phyloP scores from a whole-genome alignment of 2,113 vertebrate genomes.

The Siniperca chuatsi region DNA sequence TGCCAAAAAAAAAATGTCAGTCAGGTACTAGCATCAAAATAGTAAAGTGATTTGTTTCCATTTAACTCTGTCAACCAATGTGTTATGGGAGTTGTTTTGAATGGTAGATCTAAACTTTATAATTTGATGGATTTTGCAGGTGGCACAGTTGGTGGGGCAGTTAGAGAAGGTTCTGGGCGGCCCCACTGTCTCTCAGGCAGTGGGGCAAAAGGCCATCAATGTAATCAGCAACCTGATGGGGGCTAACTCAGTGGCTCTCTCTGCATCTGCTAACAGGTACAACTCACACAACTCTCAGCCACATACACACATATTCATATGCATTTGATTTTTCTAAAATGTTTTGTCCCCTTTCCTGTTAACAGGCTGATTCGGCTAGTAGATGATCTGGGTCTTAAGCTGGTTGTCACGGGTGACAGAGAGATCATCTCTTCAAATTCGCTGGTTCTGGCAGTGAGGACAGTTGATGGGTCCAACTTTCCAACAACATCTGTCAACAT shows the following conservation, averaged over 20 bases:
- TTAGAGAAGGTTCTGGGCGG: constrained; percentile 85
- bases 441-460: constrained; percentile 89
- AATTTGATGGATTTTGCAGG: constrained; percentile 49
- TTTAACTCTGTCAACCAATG: neutral
- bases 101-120: neutral
- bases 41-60: neutral
- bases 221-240: constrained; percentile 87
- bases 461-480: constrained; percentile 85
- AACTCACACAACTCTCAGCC: neutral
- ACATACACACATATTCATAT: neutral
- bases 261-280: constrained; percentile 88
- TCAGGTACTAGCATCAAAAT: neutral
- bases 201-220: constrained; percentile 75
- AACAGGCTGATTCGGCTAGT: constrained; percentile 89
- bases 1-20: no score
- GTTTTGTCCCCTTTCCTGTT: constrained; percentile 23
- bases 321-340: neutral
- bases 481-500: constrained; percentile 84
- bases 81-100: neutral
- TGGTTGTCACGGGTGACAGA: constrained; percentile 80
- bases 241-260: constrained; percentile 75
- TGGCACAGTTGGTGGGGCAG: constrained; percentile 81
- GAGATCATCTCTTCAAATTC: constrained; percentile 82
- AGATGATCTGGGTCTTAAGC: constrained; percentile 88
- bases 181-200: constrained; percentile 70